These are phyloP conservation scores for Cyprinus carpio DNA, from an alignment of 2,113 vertebrate species.

Conservation along the genomic window DNA sequence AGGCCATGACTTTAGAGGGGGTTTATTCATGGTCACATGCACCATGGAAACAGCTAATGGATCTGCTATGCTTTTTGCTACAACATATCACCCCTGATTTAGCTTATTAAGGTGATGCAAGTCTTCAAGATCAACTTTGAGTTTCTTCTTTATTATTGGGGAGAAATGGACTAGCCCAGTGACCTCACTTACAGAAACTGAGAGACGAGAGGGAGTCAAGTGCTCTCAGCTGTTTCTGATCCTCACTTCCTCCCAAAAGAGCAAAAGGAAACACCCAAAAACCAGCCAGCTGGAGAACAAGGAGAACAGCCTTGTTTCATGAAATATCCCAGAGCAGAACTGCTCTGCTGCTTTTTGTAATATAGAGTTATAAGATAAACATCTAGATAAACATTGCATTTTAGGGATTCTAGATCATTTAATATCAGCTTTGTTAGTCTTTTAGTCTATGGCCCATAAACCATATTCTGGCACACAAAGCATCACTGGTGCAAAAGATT, in stretches of 20 bases:
- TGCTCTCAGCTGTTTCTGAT: conserved; percentile 40
- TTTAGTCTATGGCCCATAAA: not conserved
- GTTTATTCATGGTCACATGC: not conserved
- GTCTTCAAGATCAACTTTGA: not conserved
- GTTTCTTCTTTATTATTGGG: not conserved
- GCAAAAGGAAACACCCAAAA: conserved; percentile 19
- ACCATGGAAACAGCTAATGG: not conserved
- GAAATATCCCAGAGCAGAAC: not conserved
- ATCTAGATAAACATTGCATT: not conserved
- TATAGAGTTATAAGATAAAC: not conserved
- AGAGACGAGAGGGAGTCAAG: not conserved
- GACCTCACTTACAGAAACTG: conserved; percentile 28
- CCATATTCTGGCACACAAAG: not conserved
- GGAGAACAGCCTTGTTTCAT: not conserved
- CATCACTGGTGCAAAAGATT: not conserved
- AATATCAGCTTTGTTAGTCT: not conserved
- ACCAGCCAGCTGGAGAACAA: conserved; percentile 33
- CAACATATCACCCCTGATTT: not conserved
- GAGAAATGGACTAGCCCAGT: conserved; percentile 7
- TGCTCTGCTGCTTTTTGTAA: conserved; percentile 2
- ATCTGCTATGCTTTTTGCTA: not conserved
- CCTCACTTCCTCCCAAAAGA: conserved; percentile 25
- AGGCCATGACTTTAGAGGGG: not conserved
- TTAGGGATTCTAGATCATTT: not conserved
- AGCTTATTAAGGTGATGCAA: not conserved